phyloP scores from a whole-genome alignment of 2,888 invertebrate species.

The Drosophila gaucha region DNA sequence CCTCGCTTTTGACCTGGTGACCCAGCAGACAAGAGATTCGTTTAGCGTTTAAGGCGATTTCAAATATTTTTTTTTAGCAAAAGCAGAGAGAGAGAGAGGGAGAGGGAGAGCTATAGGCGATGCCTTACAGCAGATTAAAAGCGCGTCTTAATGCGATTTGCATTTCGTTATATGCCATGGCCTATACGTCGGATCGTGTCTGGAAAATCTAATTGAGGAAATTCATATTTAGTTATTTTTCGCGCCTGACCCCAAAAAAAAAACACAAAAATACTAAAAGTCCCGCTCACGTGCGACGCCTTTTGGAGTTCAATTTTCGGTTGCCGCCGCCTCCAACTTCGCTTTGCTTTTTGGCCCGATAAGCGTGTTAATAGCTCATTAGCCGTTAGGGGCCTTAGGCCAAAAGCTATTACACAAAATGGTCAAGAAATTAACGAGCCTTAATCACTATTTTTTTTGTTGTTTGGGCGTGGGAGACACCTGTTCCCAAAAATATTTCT shows the following conservation, averaged over 20 bases:
- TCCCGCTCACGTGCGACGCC: slow-evolving; percentile 6
- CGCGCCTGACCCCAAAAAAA: slow-evolving; percentile 60
- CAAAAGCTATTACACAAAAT: slow-evolving; percentile 60
- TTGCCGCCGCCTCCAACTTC: slow-evolving; percentile 9
- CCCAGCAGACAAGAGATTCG: slow-evolving; percentile 68
- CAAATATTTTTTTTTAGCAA: slow-evolving; percentile 38
- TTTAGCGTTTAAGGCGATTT: slow-evolving; percentile 58
- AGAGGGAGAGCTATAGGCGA: neutral
- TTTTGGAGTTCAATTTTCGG: slow-evolving; percentile 46
- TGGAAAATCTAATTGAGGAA: slow-evolving; percentile 75
- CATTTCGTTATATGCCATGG: slow-evolving; percentile 47
- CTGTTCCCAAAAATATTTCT: slow-evolving; percentile 13
- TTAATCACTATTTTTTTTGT: neutral
- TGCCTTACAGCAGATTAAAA: slow-evolving; percentile 63
- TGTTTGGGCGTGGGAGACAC: slow-evolving; percentile 55
- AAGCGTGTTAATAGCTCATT: slow-evolving; percentile 79
- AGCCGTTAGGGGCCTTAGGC: slow-evolving; percentile 39
- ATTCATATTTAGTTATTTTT: slow-evolving; percentile 53
- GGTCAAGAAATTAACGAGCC: slow-evolving; percentile 40
- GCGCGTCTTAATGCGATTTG: slow-evolving; percentile 75
- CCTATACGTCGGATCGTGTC: slow-evolving; percentile 34
- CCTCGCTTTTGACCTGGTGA: slow-evolving; percentile 59
- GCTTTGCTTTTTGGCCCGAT: slow-evolving; percentile 43
- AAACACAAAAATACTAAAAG: neutral
- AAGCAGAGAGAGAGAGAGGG: neutral